phyloP scores from a whole-genome alignment of 2,888 invertebrate species.

The Caradrina kadenii region DNA sequence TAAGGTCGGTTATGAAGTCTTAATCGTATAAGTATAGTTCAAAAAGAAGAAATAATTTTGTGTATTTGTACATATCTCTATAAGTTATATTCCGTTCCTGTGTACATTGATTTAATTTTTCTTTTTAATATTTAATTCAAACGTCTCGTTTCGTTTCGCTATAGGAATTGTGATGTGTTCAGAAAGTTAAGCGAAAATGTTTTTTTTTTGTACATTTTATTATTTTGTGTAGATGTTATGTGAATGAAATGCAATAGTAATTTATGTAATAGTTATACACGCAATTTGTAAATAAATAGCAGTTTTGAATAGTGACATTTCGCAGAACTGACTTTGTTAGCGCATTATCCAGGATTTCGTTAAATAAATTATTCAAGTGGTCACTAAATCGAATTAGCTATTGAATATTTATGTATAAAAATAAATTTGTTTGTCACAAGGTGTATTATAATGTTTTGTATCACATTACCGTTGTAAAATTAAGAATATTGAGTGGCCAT shows the following conservation, averaged over 20 bases:
- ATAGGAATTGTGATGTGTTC: conserved; percentile 89
- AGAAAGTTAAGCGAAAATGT: conserved; percentile 77
- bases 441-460: conserved; percentile 78
- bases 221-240: conserved; percentile 85
- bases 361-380: conserved; percentile 69
- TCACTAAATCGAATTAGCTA: conserved; percentile 75
- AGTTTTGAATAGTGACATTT: conserved; percentile 74
- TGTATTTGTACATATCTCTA: conserved; percentile 89
- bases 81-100: conserved; percentile 89
- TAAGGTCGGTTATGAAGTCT: conserved; percentile 83
- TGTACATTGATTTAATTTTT: conserved; percentile 79
- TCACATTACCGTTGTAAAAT: conserved; percentile 84
- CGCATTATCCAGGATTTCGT: conserved; percentile 69
- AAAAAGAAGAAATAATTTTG: conserved; percentile 77
- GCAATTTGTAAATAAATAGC: conserved; percentile 87
- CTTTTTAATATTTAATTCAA: conserved; percentile 72
- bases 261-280: conserved; percentile 88
- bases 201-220: conserved; percentile 85
- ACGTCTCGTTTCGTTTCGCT: conserved; percentile 67
- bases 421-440: conserved; percentile 69
- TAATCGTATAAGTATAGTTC: conserved; percentile 86
- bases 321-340: conserved; percentile 64
- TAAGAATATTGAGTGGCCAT: conserved; percentile 89
- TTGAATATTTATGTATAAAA: conserved; percentile 67
- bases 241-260: conserved; percentile 90